Evolutionary conservation across 2,113 vertebrate genomes (phyloP).

Genomic region (Anarhynchus alexandrinus): DNA sequence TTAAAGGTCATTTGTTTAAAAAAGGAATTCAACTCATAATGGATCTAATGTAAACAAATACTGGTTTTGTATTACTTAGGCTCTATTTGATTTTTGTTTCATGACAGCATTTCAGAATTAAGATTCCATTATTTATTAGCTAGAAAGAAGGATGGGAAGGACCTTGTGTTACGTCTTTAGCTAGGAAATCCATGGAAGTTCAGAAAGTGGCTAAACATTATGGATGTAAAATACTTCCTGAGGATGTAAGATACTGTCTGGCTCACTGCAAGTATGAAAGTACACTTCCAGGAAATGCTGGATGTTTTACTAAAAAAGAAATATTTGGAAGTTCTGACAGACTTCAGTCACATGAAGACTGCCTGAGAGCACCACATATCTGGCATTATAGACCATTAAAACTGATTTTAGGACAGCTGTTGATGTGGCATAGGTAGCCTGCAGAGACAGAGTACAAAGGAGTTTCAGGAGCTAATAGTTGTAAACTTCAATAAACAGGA

Average conservation of each 20-base stretch:
- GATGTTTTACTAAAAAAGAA: neutral
- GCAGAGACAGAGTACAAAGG: neutral
- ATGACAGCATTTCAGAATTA: neutral
- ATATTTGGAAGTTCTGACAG: neutral
- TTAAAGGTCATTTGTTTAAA: conserved; percentile 34
- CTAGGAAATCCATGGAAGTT: neutral
- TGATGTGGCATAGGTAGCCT: neutral
- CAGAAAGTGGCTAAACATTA: neutral
- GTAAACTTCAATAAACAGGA: neutral
- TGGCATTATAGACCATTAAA: neutral
- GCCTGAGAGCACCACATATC: rapidly evolving
- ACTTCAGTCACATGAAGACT: neutral
- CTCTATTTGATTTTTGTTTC: conserved; percentile 23
- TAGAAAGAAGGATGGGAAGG: neutral
- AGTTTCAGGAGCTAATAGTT: neutral
- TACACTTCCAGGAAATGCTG: neutral
- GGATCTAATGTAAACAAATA: conserved; percentile 18
- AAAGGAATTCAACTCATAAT: conserved; percentile 1
- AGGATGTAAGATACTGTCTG: neutral
- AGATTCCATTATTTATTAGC: conserved; percentile 10
- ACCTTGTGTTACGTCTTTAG: neutral
- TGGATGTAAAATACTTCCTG: neutral
- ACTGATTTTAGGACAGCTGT: neutral
- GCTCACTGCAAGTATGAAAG: neutral
- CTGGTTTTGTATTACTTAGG: neutral